Base-by-base conservation (phyloP, 2,888 invertebrate species). In the Volucella inflata region DNA sequence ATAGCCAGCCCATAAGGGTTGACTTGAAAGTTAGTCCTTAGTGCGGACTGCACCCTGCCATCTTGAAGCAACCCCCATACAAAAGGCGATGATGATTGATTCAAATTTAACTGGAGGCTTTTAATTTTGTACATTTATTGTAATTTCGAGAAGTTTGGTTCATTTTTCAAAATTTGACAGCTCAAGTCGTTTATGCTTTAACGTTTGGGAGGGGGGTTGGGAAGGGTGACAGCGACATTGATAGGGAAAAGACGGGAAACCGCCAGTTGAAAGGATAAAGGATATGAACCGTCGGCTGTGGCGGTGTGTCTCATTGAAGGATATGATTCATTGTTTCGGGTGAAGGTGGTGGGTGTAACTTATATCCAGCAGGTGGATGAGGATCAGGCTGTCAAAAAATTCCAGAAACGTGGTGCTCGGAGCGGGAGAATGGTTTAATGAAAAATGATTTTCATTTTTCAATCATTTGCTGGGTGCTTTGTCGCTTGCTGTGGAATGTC, bases 101-200 rank as follows among this genome's bases (percentile, higher is more conserved):
- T 85, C 76, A 81, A 81, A 60, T 85, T 81, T 85, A 85, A 85
- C 85, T 71, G 81, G 72, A 67, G 76, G 81, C 85, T 72, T 81
- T 85, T 81, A 78, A 72, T 87, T 87, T 74, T 82, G 78, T 71
- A 87, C 87, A 82, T 82, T 87, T 87, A 87, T 87, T 87, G 78
- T 82, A 87, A 87, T 82, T 87, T 87, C 44, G 78, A 87, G 74
- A 81, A 74, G 84, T 81, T 81, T 50, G 75, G 78, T 87, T 82
- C 87, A 88, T 88, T 88, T 88, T 87, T 88, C 87, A 88, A 87
- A 84, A 88, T 88, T 87, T 87, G 87, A 87, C 87, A 88, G 87
- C 72, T 71, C 40, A 82, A 77, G 77, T 72, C 82, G 57, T 85
- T 75, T 51, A 21, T 10, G 2, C 6, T 30, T 6, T 30, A 6